Conservation (phyloP, 1,140 invertebrate genomes). For the Pollicipes pollicipes region DNA sequence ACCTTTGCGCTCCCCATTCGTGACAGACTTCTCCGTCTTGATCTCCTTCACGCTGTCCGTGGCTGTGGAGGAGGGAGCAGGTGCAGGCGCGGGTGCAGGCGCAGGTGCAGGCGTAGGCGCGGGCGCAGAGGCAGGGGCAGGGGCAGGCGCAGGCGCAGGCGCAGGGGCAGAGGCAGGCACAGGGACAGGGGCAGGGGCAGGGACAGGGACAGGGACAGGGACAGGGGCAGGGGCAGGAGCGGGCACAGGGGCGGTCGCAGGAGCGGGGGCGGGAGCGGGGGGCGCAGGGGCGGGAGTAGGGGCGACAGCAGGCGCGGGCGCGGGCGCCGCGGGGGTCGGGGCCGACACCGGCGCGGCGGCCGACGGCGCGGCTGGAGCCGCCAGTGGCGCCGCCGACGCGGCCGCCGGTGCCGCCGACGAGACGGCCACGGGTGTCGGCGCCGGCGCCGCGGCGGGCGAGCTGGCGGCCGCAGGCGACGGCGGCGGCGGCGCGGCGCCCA, state of each 20-base stretch:
- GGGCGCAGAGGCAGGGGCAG: slow-evolving; percentile 8
- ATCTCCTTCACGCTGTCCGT: background rate
- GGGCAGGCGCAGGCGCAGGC: slow-evolving; percentile 3
- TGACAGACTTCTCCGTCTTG: background rate
- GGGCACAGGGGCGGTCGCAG: background rate
- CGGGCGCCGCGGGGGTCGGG: slow-evolving; percentile 14
- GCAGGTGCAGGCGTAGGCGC: background rate
- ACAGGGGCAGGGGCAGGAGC: background rate
- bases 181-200: background rate
- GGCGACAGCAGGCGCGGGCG: slow-evolving; percentile 3
- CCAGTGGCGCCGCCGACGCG: slow-evolving; percentile 27
- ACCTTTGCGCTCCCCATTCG: background rate
- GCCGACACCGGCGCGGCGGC: slow-evolving; percentile 7
- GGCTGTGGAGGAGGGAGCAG: too few species aligned
- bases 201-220: background rate
- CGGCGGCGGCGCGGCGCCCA: background rate
- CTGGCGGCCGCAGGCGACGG: background rate
- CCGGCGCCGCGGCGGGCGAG: background rate
- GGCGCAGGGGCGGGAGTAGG: background rate
- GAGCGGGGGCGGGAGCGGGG: slow-evolving; percentile 12
- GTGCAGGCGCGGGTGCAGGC: background rate
- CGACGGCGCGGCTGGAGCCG: slow-evolving; percentile 32
- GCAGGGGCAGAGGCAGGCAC: background rate
- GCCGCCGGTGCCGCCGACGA: slow-evolving; percentile 23
- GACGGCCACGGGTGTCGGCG: background rate